phyloP scores from a whole-genome alignment of 1,140 invertebrate genomes.

The Polypedilum pembai region DNA sequence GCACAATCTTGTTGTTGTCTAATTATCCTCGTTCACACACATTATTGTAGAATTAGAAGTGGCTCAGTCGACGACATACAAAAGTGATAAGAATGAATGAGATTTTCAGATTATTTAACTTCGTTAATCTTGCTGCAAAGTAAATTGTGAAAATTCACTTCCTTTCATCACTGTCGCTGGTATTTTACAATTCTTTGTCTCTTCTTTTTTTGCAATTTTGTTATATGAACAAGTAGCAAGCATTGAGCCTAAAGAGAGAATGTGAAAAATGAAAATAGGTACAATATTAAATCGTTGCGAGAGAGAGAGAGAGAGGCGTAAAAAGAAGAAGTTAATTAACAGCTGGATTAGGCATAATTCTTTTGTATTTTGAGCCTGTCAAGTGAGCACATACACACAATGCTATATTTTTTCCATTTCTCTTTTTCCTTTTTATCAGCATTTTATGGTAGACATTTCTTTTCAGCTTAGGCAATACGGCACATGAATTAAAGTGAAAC shows the following conservation, averaged over 20 bases:
- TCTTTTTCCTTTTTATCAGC: background rate
- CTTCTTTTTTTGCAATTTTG: no score
- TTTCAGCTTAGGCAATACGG: background rate
- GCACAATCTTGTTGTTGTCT: no score
- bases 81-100: no score
- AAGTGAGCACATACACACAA: background rate
- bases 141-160: no score
- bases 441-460: background rate
- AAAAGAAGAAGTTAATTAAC: constrained; percentile 7
- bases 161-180: no score
- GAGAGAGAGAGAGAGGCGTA: background rate
- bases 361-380: constrained; percentile 15
- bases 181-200: no score
- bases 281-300: constrained; percentile 7
- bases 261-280: constrained; percentile 12
- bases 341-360: constrained; percentile 16
- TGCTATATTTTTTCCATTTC: background rate
- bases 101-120: no score
- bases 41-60: no score
- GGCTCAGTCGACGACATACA: no score
- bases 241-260: background rate
- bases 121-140: no score
- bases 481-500: constrained; percentile 5
- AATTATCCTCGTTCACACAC: no score
- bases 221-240: background rate